These are phyloP conservation scores for Ylistrum balloti DNA, from an alignment of 1,140 invertebrate species.

Conservation along the genomic window DNA sequence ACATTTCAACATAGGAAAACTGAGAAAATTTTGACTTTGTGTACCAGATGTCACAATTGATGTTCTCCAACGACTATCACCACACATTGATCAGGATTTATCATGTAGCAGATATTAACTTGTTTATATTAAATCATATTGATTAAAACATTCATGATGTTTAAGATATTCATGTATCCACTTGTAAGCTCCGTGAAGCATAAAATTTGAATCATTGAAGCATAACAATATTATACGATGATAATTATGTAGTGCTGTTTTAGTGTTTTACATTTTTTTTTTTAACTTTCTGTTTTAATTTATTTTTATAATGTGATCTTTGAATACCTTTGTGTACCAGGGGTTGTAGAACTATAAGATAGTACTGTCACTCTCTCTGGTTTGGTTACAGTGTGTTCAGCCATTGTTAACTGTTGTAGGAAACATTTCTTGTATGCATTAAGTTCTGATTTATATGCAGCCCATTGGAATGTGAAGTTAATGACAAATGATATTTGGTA, in stretches of 20 bases:
- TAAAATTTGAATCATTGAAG: background rate
- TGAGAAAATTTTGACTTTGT: too few relatives aligned
- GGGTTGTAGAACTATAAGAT: background rate
- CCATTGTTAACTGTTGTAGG: background rate
- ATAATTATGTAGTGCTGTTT: background rate
- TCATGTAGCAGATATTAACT: too few relatives aligned
- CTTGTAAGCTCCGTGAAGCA: background rate
- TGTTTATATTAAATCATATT: too few relatives aligned
- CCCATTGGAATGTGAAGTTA: background rate
- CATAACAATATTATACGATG: background rate
- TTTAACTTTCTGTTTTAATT: conserved; percentile 9
- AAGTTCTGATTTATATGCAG: background rate
- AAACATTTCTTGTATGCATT: background rate
- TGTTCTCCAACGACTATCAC: too few relatives aligned
- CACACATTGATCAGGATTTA: too few relatives aligned
- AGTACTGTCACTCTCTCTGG: background rate
- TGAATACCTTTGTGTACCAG: background rate
- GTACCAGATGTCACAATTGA: too few relatives aligned
- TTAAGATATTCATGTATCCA: too few relatives aligned
- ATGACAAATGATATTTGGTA: background rate
- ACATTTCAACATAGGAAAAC: too few relatives aligned
- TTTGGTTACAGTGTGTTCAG: background rate
- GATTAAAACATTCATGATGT: too few relatives aligned
- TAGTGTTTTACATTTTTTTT: background rate
- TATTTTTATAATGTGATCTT: background rate